Base-by-base conservation (phyloP, 2,888 invertebrate species). In the Hydropsyche betteni region DNA sequence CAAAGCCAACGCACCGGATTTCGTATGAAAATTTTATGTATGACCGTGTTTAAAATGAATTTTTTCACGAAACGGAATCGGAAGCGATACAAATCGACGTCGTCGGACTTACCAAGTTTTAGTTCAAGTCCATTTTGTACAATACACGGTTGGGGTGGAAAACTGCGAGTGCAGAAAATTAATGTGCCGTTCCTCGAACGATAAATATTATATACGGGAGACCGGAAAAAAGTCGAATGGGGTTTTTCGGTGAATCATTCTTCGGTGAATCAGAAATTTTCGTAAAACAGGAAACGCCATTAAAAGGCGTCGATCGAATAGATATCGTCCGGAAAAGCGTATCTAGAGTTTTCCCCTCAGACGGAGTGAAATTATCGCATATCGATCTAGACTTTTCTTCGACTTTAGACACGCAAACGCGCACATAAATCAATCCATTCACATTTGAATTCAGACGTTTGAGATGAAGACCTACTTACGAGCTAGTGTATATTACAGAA, bases 211-310 rank as follows among this genome's bases (percentile, higher is more conserved):
- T 44, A 10, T 44, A n/a, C 12, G 5, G n/a, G 55, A n/a, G 55
- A 2, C 14, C 55, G n/a, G n/a, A 55, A 55, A 24, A 24, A 55
- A 55, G 14, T 7, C 64, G 64, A 34, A 33, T 3, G 44, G 64
- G 34, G 33, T 64, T 64, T 64, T 64, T n/a, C 64, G 36, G 36
- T 64, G 64, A 64, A 64, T 64, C 64, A 64, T 8, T 44, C 36
- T 36, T 16, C 6, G 10, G 64, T 64, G 64, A 64, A 64, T 64
- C 64, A 64, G 64, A 33, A 64, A 34, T 36, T 64, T 64, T 33
- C 61, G 33, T 33, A 61, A 24, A 61, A 33, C 61, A 16, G 61
- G 61, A 61, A 61, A 24, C 61, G 10, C 51, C 51, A 51, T 51
- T 51, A 51, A 51, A 16, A 55, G n/a, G 6, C 55, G 44, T 44